A percentile compares a stretch with the other conserved stretches of the same genome.
These are phyloP conservation scores for Lethrus apterus DNA, from an alignment of 1,140 invertebrate genomes.

Conservation along the genomic window DNA sequence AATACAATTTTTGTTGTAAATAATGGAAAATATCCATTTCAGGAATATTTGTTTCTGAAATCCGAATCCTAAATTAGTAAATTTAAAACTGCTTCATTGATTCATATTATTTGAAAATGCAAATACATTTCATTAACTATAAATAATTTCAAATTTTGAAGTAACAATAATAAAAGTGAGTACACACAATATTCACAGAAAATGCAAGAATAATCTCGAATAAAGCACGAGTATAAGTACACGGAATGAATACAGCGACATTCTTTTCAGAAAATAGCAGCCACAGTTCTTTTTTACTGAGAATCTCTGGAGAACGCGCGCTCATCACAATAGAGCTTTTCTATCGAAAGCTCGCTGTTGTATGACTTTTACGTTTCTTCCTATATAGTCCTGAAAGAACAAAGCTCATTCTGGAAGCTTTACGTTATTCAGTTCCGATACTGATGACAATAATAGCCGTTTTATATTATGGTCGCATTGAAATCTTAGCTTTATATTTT, in stretches of 20 bases:
- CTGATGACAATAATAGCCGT: slow-evolving; percentile 36
- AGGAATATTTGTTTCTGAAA: too few species aligned
- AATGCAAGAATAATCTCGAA: slow-evolving; percentile 15
- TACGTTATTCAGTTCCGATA: slow-evolving; percentile 38
- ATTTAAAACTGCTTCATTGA: too few species aligned
- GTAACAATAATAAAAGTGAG: slow-evolving; percentile 7
- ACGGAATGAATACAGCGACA: slow-evolving; percentile 25
- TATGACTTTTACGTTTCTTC: slow-evolving; percentile 40
- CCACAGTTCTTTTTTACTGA: slow-evolving; percentile 33
- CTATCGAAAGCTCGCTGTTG: slow-evolving; percentile 36
- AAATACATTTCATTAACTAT: too few species aligned
- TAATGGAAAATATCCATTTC: too few species aligned
- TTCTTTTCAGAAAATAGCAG: slow-evolving; percentile 33
- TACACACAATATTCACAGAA: slow-evolving; percentile 10
- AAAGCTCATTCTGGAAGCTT: slow-evolving; percentile 38
- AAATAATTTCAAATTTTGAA: too few species aligned
- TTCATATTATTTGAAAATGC: too few species aligned
- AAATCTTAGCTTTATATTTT: slow-evolving; percentile 21
- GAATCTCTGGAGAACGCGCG: slow-evolving; percentile 34
- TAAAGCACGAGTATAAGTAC: slow-evolving; percentile 17
- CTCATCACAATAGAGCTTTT: slow-evolving; percentile 32
- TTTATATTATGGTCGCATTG: slow-evolving; percentile 30
- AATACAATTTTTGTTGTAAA: too few species aligned
- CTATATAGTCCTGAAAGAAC: slow-evolving; percentile 33
- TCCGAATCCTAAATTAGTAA: too few species aligned